Base-by-base conservation (phyloP, 2,888 invertebrate species). In the Fabriciana adippe region DNA sequence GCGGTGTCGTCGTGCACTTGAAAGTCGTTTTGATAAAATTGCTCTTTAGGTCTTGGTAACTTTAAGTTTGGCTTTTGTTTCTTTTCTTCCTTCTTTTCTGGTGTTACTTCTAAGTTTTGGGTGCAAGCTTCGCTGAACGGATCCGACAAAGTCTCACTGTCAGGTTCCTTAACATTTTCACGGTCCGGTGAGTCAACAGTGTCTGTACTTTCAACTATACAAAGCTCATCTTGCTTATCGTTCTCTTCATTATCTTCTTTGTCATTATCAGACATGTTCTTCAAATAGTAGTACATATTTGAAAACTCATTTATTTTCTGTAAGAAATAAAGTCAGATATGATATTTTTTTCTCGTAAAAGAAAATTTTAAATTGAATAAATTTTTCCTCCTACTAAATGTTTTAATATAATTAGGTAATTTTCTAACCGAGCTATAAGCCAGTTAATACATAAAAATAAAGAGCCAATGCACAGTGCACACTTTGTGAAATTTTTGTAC, bases 301-400 rank as follows among this genome's bases (percentile, higher is more conserved):
- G 96, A 95, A 81, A 97, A 96, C 85, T 97, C 97, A 84, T 96
- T 96, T 93, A 97, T 97, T 95, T 97, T 96, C 96, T 96, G 92
- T 60, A 93, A 93, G 75, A 75, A 74, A 69, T 8, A 48, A 51
- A 18, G 16, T 35, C 16, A 51, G 35, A 18, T 16, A 48, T 6
- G 1, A 47, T 16, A 51, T 5, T 15, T n/a, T 50, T 16, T 8
- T 4, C 5, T n/a, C 5, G 13, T 6, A 5, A 2, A 48, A 0
- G 48, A n/a, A 26, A 8, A 1, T 14, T 48, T 15, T 1, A 48
- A 51, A 16, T 16, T 16, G 2, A 11, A 16, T 3, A 2, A 1
- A 51, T 51, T n/a, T 51, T 16, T 51, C 0, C 4, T 5, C 6
- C 16, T 6, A 15, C n/a, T 51, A 51, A 26, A 26, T 26, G 4